A percentile compares a stretch with the other conserved stretches of the same genome.
These are phyloP conservation scores for Sarcophaga bullata DNA, from an alignment of 1,140 invertebrate genomes.

Conservation along the genomic window DNA sequence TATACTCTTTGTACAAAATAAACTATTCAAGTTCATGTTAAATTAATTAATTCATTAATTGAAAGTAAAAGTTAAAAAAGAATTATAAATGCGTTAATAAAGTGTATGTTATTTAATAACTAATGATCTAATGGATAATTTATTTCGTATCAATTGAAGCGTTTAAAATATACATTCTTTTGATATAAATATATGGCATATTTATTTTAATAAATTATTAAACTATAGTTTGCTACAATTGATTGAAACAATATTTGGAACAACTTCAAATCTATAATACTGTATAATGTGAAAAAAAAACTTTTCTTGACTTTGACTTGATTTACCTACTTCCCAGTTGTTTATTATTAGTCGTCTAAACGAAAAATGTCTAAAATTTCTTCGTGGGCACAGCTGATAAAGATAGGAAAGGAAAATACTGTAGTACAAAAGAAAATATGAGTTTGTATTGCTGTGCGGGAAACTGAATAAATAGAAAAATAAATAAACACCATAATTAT, in stretches of 20 bases:
- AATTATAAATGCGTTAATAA: not conserved
- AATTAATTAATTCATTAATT: not conserved
- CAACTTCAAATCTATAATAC: too few relatives aligned
- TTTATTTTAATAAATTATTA: too few relatives aligned
- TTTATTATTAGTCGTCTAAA: not conserved
- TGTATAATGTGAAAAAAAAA: too few relatives aligned
- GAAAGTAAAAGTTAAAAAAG: not conserved
- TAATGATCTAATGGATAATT: too few relatives aligned
- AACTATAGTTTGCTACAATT: too few relatives aligned
- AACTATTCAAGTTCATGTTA: not conserved
- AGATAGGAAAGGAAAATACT: not conserved
- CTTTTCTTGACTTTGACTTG: too few relatives aligned
- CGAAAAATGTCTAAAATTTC: not conserved
- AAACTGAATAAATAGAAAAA: not conserved
- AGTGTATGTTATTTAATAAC: not conserved
- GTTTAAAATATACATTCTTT: too few relatives aligned
- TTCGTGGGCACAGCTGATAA: conserved; percentile 2
- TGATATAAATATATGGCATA: too few relatives aligned
- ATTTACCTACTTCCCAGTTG: not conserved
- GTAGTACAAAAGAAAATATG: not conserved
- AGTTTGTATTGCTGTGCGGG: not conserved
- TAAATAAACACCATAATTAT: conserved; percentile 20
- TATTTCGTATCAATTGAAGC: too few relatives aligned
- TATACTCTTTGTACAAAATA: not conserved
- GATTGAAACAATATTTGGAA: too few relatives aligned